These are phyloP conservation scores for Tiphia femorata DNA, from an alignment of 2,888 invertebrate genomes.

Conservation along the genomic window DNA sequence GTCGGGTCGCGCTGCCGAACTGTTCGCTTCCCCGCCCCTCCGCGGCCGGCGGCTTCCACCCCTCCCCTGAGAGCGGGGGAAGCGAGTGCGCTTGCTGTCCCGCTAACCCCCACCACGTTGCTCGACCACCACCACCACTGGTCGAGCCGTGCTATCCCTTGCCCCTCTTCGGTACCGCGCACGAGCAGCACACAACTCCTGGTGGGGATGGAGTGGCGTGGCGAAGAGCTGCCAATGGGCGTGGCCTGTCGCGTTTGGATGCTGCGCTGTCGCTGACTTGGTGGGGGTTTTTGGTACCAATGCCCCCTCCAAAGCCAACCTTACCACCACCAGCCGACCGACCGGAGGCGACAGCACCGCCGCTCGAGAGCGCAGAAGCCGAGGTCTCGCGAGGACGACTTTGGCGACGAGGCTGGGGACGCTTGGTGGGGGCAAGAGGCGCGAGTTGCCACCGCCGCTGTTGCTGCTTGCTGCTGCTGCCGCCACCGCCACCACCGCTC, in stretches of 20 bases:
- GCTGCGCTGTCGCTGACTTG: constrained; percentile 29
- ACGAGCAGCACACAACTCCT: background rate
- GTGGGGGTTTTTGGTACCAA: constrained; percentile 25
- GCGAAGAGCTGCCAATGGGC: constrained; percentile 33
- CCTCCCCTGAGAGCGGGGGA: constrained; percentile 37
- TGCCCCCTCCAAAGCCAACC: background rate
- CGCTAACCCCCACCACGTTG: constrained; percentile 27
- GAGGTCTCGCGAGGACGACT: constrained; percentile 24
- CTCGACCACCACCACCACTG: constrained; percentile 18
- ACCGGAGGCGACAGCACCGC: background rate
- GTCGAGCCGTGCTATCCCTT: background rate
- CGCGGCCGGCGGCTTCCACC: constrained; percentile 55
- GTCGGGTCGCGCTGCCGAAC: constrained; percentile 69
- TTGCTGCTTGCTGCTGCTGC: constrained; percentile 4
- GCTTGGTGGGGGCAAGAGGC: constrained; percentile 26
- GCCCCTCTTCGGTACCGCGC: background rate
- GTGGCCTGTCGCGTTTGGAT: constrained; percentile 33
- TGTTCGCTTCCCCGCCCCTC: constrained; percentile 68
- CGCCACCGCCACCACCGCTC: constrained; percentile 8
- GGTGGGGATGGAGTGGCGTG: constrained; percentile 26
- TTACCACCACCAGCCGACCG: background rate
- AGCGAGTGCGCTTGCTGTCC: constrained; percentile 27
- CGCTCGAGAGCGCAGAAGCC: constrained; percentile 47
- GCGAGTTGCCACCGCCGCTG: constrained; percentile 25
- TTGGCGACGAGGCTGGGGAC: background rate